Percentiles rank a stretch among this genome's conserved stretches.
phyloP scores from a whole-genome alignment of 2,113 vertebrate genomes.

The Phyllostomus discolor region DNA sequence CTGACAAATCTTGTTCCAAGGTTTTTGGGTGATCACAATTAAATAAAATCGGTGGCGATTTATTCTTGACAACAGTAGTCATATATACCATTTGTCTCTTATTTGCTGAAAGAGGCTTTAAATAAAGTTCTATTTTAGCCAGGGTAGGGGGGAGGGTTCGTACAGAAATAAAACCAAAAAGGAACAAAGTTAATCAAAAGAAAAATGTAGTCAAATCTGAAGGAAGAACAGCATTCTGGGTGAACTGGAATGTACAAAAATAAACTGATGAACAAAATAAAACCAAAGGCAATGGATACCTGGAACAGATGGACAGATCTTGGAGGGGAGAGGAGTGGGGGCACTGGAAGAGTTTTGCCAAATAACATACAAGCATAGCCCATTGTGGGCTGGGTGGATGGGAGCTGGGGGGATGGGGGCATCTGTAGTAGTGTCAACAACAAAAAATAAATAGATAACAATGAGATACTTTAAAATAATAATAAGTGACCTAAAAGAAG shows the following conservation, averaged over 20 bases:
- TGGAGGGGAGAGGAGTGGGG: too few species aligned
- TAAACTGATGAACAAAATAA: too few species aligned
- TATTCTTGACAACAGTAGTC: background rate
- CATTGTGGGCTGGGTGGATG: too few species aligned
- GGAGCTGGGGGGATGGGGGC: too few species aligned
- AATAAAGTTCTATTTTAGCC: background rate
- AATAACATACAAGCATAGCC: too few species aligned
- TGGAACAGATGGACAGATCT: too few species aligned
- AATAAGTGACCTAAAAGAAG: background rate
- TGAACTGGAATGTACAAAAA: background rate
- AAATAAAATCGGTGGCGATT: background rate
- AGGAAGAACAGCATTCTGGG: background rate
- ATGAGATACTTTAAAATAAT: background rate
- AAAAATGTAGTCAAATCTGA: background rate
- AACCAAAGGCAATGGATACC: too few species aligned
- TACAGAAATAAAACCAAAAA: background rate
- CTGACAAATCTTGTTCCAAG: background rate
- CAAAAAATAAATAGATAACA: background rate
- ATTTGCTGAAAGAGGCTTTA: background rate
- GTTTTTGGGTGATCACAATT: background rate
- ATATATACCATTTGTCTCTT: background rate
- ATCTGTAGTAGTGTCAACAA: too few species aligned
- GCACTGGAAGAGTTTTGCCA: too few species aligned
- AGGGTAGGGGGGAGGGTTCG: background rate
- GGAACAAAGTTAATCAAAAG: background rate